These are phyloP conservation scores for Zeuzera pyrina DNA, from an alignment of 2,888 invertebrate species.

Conservation along the genomic window DNA sequence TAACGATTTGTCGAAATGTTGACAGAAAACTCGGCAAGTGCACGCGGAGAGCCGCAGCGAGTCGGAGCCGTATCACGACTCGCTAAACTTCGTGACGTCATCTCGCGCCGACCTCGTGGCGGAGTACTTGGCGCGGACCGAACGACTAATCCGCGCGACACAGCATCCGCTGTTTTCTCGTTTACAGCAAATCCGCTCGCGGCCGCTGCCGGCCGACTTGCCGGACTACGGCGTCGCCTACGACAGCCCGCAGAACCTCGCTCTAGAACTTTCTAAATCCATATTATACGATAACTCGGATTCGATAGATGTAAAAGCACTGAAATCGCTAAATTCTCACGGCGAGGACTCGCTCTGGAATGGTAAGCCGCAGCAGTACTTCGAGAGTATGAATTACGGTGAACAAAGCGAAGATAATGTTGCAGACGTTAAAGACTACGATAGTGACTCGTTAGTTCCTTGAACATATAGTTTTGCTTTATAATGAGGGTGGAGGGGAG, in stretches of 20 bases:
- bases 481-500: too few relatives aligned
- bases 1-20: slow-evolving; percentile 22
- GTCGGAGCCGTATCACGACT: slow-evolving; percentile 14
- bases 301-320: slow-evolving; percentile 29
- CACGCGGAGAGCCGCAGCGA: slow-evolving; percentile 8
- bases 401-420: slow-evolving; percentile 16
- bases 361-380: slow-evolving; percentile 69
- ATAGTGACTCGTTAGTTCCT: slow-evolving; percentile 46
- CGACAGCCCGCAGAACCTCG: slow-evolving; percentile 46
- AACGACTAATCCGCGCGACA: slow-evolving; percentile 32
- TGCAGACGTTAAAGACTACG: slow-evolving; percentile 28
- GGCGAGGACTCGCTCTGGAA: slow-evolving; percentile 72
- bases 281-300: slow-evolving; percentile 51
- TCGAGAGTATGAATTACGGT: slow-evolving; percentile 78
- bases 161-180: slow-evolving; percentile 28
- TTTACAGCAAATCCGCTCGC: slow-evolving; percentile 16
- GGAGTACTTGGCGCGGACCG: slow-evolving; percentile 54
- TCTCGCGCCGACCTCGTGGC: slow-evolving; percentile 26
- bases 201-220: slow-evolving; percentile 24
- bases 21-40: slow-evolving; percentile 16
- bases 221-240: slow-evolving; percentile 33
- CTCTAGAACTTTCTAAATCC: slow-evolving; percentile 38
- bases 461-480: too few relatives aligned
- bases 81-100: slow-evolving; percentile 11
- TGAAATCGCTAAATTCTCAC: slow-evolving; percentile 29